A percentile compares a stretch with the other conserved stretches of the same genome.
Evolutionary conservation across 2,888 invertebrate species (phyloP).

Genomic region (Eristalinus aeneus): DNA sequence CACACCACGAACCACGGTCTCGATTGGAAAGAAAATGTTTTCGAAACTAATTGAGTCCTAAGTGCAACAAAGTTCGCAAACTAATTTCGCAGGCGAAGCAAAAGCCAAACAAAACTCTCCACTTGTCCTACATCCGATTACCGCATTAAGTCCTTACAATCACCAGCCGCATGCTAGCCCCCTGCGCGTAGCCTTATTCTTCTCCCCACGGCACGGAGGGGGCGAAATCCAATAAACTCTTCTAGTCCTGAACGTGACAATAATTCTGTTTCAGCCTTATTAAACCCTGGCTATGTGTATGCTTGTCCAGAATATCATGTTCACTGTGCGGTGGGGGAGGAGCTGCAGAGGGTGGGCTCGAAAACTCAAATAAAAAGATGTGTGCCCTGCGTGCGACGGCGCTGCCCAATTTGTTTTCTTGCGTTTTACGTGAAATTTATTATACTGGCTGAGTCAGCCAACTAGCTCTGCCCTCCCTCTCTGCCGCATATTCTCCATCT

Average conservation of each 20-base stretch:
- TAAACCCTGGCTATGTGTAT: constrained; percentile 23
- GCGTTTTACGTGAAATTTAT: constrained; percentile 45
- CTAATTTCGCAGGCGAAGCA: constrained; percentile 35
- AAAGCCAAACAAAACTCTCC: constrained; percentile 44
- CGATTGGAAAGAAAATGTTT: not conserved
- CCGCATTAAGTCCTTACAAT: constrained; percentile 50
- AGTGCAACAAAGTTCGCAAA: constrained; percentile 51
- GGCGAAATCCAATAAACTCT: constrained; percentile 60
- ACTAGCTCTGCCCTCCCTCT: constrained; percentile 10
- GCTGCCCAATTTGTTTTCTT: constrained; percentile 45
- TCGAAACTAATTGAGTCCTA: constrained; percentile 38
- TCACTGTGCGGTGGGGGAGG: not conserved
- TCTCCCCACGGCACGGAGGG: not conserved
- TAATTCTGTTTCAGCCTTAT: constrained; percentile 63
- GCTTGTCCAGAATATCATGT: not conserved
- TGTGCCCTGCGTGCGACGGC: not conserved
- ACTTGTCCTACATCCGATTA: constrained; percentile 68
- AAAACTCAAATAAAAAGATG: constrained; percentile 31
- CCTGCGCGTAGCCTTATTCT: not conserved
- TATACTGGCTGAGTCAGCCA: constrained; percentile 46
- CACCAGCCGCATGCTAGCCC: not conserved
- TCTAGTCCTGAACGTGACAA: constrained; percentile 58
- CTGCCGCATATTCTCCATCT: not conserved
- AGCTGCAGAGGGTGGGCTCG: not conserved
- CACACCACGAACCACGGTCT: not conserved